Percentiles rank a stretch among this genome's conserved stretches.
These are phyloP conservation scores for Zaprionus camerounensis DNA, from an alignment of 1,140 invertebrate genomes.

Conservation along the genomic window DNA sequence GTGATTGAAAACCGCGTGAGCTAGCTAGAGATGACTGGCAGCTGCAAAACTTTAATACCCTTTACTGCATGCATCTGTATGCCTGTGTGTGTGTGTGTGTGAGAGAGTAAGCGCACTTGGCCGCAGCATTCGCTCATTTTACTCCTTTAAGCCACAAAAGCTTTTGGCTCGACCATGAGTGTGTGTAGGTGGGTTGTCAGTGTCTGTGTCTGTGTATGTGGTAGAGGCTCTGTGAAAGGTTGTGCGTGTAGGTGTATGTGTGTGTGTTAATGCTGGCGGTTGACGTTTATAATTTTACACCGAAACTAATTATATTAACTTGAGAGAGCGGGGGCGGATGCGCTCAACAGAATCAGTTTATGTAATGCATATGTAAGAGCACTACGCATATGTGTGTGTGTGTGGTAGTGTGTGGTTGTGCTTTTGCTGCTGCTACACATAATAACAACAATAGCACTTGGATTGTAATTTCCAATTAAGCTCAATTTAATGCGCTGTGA, in stretches of 20 bases:
- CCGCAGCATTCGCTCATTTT: conserved; percentile 54
- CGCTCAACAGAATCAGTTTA: conserved; percentile 72
- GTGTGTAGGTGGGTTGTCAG: conserved; percentile 5
- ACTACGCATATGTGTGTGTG: conserved; percentile 13
- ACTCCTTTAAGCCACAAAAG: conserved; percentile 61
- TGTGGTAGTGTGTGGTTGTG: conserved; percentile 7
- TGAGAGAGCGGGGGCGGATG: conserved; percentile 27
- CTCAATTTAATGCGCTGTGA: conserved; percentile 66
- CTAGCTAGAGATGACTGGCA: conserved; percentile 19
- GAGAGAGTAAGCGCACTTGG: conserved; percentile 38
- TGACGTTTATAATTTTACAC: conserved; percentile 76
- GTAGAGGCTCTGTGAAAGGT: background rate
- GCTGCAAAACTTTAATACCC: conserved; percentile 32
- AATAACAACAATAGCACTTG: conserved; percentile 58
- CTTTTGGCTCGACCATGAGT: conserved; percentile 30
- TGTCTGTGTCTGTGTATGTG: conserved; percentile 3
- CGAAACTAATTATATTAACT: conserved; percentile 80
- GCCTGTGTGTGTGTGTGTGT: background rate
- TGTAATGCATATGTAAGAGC: conserved; percentile 77
- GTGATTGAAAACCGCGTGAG: conserved; percentile 31
- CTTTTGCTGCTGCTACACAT: conserved; percentile 14
- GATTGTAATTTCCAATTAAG: conserved; percentile 78
- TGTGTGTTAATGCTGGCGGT: conserved; percentile 48
- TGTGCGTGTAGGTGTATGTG: background rate
- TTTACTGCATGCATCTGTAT: background rate